These are phyloP conservation scores for Remorina albescens DNA, from an alignment of 2,797 vertebrate genomes.

Conservation along the genomic window DNA sequence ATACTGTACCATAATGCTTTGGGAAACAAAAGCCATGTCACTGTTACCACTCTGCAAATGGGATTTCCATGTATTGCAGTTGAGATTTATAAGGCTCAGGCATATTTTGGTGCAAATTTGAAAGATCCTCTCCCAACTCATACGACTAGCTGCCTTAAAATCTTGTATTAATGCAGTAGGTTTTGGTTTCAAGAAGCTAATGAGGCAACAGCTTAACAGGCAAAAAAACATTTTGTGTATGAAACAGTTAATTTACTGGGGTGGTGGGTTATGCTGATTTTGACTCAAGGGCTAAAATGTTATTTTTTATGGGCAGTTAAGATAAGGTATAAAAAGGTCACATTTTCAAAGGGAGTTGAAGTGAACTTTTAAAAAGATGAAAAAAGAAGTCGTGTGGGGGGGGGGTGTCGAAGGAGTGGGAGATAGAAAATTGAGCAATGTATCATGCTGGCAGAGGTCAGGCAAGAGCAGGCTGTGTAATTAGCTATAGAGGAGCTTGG, in stretches of 20 bases:
- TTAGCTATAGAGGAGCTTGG: slow-evolving; percentile 83
- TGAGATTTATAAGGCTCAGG: slow-evolving; percentile 4
- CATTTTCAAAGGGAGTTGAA: slow-evolving; percentile 55
- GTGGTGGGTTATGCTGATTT: slow-evolving; percentile 57
- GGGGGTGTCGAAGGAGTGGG: slow-evolving; percentile 36
- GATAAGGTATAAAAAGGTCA: slow-evolving; percentile 66
- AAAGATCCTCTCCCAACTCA: slow-evolving; percentile 10
- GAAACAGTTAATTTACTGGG: slow-evolving; percentile 56
- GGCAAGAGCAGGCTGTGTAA: slow-evolving; percentile 79
- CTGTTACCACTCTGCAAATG: slow-evolving; percentile 1
- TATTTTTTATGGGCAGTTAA: slow-evolving; percentile 60
- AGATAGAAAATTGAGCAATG: slow-evolving; percentile 73
- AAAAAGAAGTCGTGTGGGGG: slow-evolving; percentile 23
- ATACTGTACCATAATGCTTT: background rate
- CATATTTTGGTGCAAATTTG: slow-evolving; percentile 17
- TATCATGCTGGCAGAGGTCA: slow-evolving; percentile 82
- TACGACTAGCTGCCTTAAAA: background rate
- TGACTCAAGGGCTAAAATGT: slow-evolving; percentile 45
- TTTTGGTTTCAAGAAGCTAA: slow-evolving; percentile 13
- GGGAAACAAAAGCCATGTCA: background rate
- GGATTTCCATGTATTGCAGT: slow-evolving; percentile 22
- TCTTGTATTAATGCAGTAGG: background rate
- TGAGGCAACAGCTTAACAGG: slow-evolving; percentile 24
- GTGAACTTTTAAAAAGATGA: slow-evolving; percentile 67
- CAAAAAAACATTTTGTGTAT: slow-evolving; percentile 11